Percentiles rank a stretch among this genome's conserved stretches.
Evolutionary conservation across 2,113 vertebrate genomes (phyloP).

Genomic region (Otus sunia): DNA sequence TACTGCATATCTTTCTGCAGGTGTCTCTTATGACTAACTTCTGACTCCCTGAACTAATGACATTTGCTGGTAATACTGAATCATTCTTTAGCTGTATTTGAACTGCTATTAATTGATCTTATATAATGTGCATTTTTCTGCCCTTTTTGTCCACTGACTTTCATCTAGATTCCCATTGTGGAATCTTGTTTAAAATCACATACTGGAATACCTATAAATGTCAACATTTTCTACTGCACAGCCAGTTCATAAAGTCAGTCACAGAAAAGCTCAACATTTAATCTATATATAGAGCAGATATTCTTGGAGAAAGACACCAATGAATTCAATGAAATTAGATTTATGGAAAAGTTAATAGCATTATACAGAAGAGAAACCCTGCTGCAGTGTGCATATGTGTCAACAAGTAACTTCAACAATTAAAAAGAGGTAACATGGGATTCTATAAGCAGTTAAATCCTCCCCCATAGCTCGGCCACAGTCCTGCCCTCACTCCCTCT

Average conservation of each 20-base stretch:
- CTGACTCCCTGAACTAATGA: not conserved
- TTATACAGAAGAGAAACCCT: not conserved
- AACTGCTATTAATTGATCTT: not conserved
- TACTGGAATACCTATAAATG: not conserved
- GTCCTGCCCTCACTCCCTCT: rapidly evolving
- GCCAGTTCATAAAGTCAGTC: not conserved
- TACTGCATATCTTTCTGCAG: not conserved
- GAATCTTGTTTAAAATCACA: not conserved
- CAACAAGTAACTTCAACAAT: not conserved
- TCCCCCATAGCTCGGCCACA: not conserved
- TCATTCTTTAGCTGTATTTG: not conserved
- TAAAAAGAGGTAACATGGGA: not conserved
- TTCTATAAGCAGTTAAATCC: not conserved
- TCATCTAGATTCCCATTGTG: not conserved
- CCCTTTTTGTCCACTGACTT: not conserved
- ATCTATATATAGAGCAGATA: not conserved
- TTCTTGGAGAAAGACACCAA: not conserved
- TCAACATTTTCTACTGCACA: not conserved
- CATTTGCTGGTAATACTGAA: not conserved
- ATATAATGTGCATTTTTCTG: not conserved
- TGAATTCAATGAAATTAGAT: not conserved
- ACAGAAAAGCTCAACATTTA: not conserved
- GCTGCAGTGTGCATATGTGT: not conserved
- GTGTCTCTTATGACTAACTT: not conserved
- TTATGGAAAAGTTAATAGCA: not conserved